Evolutionary conservation across 35 echinoderm and acorn worm genomes (phyloP), one percentile per base, ranked within the genome.

Genomic region (Amphiura filiformis): DNA sequence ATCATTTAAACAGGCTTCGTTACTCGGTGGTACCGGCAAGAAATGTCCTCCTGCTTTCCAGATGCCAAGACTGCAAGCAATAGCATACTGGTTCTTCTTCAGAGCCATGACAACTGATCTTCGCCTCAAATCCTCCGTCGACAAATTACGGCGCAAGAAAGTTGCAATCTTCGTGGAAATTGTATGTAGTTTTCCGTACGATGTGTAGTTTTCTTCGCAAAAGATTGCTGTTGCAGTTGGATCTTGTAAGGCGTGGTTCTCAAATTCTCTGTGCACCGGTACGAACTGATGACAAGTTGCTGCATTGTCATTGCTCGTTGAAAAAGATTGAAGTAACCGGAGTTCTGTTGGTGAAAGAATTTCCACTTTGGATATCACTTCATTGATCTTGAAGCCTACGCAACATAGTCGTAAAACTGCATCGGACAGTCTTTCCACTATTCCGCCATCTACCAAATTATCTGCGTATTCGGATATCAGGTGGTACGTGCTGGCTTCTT

Each of bases 21-120:
- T 80, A 80, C 78, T 80, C 78, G 35, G 26, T 35, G 78, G 13
- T 12, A 80, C 34, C 34, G 78, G 78, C 78, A 80, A 32, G 31
- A 80, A 80, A 80, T 80, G 34, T 22, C 78, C 78, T 37, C 78
- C 78, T 22, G 78, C 78, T 80, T 80, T 80, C 78, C 78, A 80
- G 13, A 80, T 80, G 28, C 34, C 78, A 3, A 80, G 78, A 80
- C 13, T 80, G 35, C 13, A 80, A 17, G 78, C 78, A 1, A 80
- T 36, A 36, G 78, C 78, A 36, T 80, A 37, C 15, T 32, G 78
- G 78, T 80, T 32, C 35, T 80, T 80, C 78, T 80, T 39, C 78
- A 80, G 13, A 80, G 35, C 78, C 7, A 80, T 80, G 35, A 80
- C 78, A 5, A 80, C 78, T 1, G 78, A 32, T 13, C 35, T 36